Base-by-base conservation (phyloP, 2,888 invertebrate species). In the Schizotus pectinicornis region DNA sequence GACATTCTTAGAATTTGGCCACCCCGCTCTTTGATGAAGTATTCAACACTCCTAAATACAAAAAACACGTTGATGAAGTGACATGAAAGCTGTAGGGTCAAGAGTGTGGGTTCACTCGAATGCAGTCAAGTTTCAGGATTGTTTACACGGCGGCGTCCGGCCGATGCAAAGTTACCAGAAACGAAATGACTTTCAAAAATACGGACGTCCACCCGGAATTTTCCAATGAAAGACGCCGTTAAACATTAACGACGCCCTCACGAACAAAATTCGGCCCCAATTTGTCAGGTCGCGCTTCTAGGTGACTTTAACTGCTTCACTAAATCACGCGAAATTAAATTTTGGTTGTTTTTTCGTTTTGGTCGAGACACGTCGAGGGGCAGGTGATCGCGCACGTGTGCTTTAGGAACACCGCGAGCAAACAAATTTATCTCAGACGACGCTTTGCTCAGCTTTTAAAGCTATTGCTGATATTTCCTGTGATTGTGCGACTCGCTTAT, bases 11-110 rank as follows among this genome's bases (percentile, higher is more conserved):
- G 65, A 65, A 67, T 64, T 63, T 51, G 66, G 62, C 66, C 67
- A 68, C 67, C 69, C 68, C 65, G 66, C 63, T 62, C 59, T 65
- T 65, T 68, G 71, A 71, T 69, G 68, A 63, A 70, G 71, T 70
- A 72, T 71, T 71, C 71, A 71, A 64, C 67, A 65, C 67, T 67
- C 57, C 39, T 37, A 63, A 61, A 61, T 55, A 55, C 52, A 53
- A 61, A 56, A 65, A 64, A 67, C 56, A 69, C 67, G 61, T 73
- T 74, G 74, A 74, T 74, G 74, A 73, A 74, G 73, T 74, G 74
- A 74, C 74, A 73, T 68, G 72, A 63, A 68, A 66, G 67, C 62
- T 60, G 60, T 65, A 65, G 73, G 73, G 74, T 74, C 74, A 74
- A 74, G 74, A 71, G 71, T 67, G 69, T 71, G 69, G 69, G 68